These are phyloP conservation scores for Heliconius erato DNA, from an alignment of 2,888 invertebrate genomes.

Conservation along the genomic window DNA sequence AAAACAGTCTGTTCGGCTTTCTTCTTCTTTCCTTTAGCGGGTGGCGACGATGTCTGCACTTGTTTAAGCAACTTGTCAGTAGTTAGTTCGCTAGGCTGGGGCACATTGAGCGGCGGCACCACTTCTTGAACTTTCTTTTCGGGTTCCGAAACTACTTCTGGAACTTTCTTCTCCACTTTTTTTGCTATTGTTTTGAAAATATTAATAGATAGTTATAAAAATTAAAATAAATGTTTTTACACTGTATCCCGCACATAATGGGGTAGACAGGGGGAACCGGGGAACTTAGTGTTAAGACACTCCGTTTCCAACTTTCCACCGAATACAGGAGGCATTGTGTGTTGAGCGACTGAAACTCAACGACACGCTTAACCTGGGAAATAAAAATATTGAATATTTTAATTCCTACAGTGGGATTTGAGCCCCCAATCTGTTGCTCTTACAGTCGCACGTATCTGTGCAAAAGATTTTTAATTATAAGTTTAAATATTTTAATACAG, in stretches of 20 bases:
- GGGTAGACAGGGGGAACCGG: too few relatives aligned
- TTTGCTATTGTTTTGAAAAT: conserved; percentile 63
- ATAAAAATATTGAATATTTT: too few relatives aligned
- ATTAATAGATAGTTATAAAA: neutral
- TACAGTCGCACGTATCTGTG: too few relatives aligned
- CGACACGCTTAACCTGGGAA: too few relatives aligned
- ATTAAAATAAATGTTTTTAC: neutral
- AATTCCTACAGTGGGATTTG: too few relatives aligned
- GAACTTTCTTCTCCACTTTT: conserved; percentile 71
- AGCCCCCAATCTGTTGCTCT: too few relatives aligned
- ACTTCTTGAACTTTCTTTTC: conserved; percentile 73
- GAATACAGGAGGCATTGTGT: too few relatives aligned
- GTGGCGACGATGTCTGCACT: conserved; percentile 67
- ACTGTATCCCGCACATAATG: too few relatives aligned
- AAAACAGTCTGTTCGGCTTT: conserved; percentile 76
- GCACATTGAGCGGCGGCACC: conserved; percentile 74
- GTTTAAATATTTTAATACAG: neutral
- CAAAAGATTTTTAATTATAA: neutral
- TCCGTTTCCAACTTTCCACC: too few relatives aligned
- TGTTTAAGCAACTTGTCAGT: conserved; percentile 79
- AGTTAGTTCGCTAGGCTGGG: conserved; percentile 79
- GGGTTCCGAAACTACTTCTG: conserved; percentile 63
- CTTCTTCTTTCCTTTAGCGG: conserved; percentile 78
- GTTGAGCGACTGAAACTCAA: too few relatives aligned
- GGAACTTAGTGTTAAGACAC: too few relatives aligned